Evolutionary conservation across 2,797 vertebrate species (phyloP).

Genomic region (Poecilia gillii): DNA sequence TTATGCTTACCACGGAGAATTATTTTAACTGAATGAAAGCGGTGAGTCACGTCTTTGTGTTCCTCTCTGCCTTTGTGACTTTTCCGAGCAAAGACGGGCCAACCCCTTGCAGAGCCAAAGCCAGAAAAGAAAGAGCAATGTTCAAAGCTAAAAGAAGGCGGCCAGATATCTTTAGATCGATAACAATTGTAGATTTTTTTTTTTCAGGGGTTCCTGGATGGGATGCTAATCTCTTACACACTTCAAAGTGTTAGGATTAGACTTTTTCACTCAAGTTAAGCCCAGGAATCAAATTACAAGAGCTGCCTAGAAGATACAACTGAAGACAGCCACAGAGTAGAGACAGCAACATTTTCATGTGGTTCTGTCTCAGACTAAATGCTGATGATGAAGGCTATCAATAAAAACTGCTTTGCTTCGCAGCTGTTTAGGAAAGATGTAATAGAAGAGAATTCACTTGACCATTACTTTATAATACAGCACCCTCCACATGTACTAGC

Average conservation of each 20-base stretch:
- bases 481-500: not conserved
- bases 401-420: not conserved
- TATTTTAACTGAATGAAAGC: conserved; percentile 33
- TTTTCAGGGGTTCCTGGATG: conserved; percentile 29
- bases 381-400: conserved; percentile 42
- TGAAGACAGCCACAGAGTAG: conserved; percentile 28
- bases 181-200: conserved; percentile 44
- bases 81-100: conserved; percentile 34
- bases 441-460: not conserved
- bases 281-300: conserved; percentile 59
- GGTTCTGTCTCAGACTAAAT: conserved; percentile 41
- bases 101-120: conserved; percentile 41
- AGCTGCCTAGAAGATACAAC: conserved; percentile 34
- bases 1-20: conserved; percentile 41
- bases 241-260: conserved; percentile 71
- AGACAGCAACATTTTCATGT: not conserved
- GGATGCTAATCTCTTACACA: conserved; percentile 40
- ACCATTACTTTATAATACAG: not conserved
- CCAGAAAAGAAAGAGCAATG: conserved; percentile 31
- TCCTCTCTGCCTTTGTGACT: conserved; percentile 40
- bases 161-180: conserved; percentile 51
- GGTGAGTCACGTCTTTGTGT: conserved; percentile 32
- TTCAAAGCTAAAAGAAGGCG: conserved; percentile 51
- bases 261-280: conserved; percentile 61
- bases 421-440: not conserved